phyloP scores from a whole-genome alignment of 2,888 invertebrate genomes.

The Cataglyphis livida region DNA sequence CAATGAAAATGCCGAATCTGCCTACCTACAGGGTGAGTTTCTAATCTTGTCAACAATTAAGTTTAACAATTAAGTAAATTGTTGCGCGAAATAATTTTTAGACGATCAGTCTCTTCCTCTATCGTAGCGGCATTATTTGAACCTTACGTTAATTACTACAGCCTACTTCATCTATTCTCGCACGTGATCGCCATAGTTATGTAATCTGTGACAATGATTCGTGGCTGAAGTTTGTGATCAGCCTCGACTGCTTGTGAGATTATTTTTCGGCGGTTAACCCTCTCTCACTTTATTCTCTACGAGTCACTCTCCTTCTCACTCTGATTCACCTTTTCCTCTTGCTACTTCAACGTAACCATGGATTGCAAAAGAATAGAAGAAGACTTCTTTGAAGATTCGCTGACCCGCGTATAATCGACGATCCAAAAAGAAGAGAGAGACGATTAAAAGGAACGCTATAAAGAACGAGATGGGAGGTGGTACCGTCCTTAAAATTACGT shows the following conservation, averaged over 20 bases:
- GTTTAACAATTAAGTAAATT: not conserved
- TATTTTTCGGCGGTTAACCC: conserved; percentile 71
- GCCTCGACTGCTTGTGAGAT: conserved; percentile 63
- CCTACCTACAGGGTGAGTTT: conserved; percentile 69
- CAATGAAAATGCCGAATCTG: conserved; percentile 69
- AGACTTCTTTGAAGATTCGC: conserved; percentile 74
- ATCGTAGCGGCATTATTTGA: not conserved
- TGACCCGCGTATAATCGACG: conserved; percentile 77
- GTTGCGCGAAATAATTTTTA: not conserved
- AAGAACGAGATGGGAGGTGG: conserved; percentile 14
- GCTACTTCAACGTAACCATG: conserved; percentile 53
- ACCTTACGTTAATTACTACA: not conserved
- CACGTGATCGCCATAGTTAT: conserved; percentile 38
- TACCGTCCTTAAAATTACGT: conserved; percentile 63
- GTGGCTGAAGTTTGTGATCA: conserved; percentile 44
- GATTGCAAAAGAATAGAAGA: conserved; percentile 68
- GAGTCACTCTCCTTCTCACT: conserved; percentile 23
- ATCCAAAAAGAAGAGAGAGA: conserved; percentile 65
- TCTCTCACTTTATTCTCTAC: conserved; percentile 55
- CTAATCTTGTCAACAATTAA: conserved; percentile 34
- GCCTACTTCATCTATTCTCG: not conserved
- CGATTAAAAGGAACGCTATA: conserved; percentile 59
- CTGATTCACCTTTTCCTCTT: conserved; percentile 53
- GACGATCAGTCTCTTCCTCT: not conserved
- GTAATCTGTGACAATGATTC: conserved; percentile 5